phyloP scores from a whole-genome alignment of 2,797 vertebrate species.

The Emys orbicularis region DNA sequence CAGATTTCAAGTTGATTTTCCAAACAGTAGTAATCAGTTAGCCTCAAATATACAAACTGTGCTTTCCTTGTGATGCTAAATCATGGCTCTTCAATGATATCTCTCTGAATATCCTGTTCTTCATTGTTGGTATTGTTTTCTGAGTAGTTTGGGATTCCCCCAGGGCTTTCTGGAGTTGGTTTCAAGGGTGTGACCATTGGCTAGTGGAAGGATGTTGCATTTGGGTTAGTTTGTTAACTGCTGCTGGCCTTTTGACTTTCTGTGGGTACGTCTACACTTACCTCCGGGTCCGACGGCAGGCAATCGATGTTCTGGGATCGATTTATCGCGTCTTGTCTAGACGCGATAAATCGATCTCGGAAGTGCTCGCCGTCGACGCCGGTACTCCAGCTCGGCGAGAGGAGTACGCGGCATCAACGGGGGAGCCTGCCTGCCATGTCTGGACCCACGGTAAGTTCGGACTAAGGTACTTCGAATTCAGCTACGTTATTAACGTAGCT shows the following conservation, averaged over 20 bases:
- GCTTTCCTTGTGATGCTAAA: background rate
- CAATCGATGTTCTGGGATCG: too few relatives aligned
- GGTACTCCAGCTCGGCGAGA: too few relatives aligned
- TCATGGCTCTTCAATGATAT: background rate
- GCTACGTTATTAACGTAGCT: too few relatives aligned
- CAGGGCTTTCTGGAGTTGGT: conserved; percentile 51
- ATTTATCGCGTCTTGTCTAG: too few relatives aligned
- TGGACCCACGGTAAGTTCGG: too few relatives aligned
- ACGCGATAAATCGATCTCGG: too few relatives aligned
- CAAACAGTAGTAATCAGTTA: fast-evolving
- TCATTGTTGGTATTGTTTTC: conserved; percentile 1
- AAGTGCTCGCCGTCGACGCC: too few relatives aligned
- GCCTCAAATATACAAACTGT: background rate
- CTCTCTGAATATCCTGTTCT: background rate
- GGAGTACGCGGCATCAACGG: too few relatives aligned
- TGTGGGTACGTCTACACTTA: too few relatives aligned
- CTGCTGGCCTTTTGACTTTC: conserved; percentile 62
- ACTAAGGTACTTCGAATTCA: too few relatives aligned
- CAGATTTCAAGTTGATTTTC: background rate
- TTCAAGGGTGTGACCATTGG: conserved; percentile 69
- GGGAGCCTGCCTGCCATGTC: too few relatives aligned
- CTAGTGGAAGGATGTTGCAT: conserved; percentile 72
- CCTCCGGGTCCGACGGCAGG: too few relatives aligned
- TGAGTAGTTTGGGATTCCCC: conserved; percentile 22
- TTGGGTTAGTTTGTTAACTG: conserved; percentile 62